Base-by-base conservation (phyloP, 2,888 invertebrate genomes). In the Lepeophtheirus nordmannii region DNA sequence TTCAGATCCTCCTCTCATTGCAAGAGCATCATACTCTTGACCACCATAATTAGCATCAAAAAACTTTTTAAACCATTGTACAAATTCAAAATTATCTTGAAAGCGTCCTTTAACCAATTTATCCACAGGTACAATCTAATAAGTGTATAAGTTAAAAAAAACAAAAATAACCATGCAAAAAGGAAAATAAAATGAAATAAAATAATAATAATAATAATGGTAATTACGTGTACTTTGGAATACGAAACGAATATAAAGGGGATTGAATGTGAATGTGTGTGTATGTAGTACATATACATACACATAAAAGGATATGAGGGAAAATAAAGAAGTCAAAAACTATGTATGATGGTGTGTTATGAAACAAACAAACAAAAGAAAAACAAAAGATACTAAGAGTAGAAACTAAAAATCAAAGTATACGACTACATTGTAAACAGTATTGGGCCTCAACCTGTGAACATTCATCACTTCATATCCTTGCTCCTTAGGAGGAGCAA, bases 31-130 rank as follows among this genome's bases (percentile, higher is more conserved):
- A 78, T 97, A 97, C 70, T 91, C 90, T 74, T 84, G 82, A 75
- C 92, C 93, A 77, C 87, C 86, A 81, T 92, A 94, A 82, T 98
- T 98, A 73, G 94, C 94, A 80, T 97, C 96, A 80, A 94, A 97
- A 81, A 97, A 96, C 79, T 94, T 93, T 83, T 97, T 96, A 83
- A 97, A 97, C 96, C 96, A 97, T 82, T 97, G 96, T 74, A 97
- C 86, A 81, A 96, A 96, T 79, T 97, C 96, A 83, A 97, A 97
- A 82, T 97, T 97, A 82, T 97, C 96, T 84, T 96, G 96, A 81
- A 97, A 97, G 74, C 92, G 86, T 78, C 91, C 94, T 82, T 94
- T 96, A 78, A 94, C 89, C 82, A 97, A 83, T 80, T 82, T 86
- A 81, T 92, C 91, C 76, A 92, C 89, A 72, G 90, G 87, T 75